Base-by-base conservation (phyloP, 2,888 invertebrate species). In the Lycocerus yunnanus region DNA sequence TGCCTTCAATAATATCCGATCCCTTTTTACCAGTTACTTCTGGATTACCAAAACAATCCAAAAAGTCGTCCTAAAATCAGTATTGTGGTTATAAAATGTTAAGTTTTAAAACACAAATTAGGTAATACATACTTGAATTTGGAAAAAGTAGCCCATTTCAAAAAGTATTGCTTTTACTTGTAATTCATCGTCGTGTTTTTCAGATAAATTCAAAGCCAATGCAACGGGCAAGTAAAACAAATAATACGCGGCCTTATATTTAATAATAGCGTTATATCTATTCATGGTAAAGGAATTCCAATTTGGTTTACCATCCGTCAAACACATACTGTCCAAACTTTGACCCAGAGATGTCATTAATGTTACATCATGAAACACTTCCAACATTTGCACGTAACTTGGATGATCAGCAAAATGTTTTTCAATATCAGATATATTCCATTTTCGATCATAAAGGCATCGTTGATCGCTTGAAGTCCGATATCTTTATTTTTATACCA, bases 111-210 rank as follows among this genome's bases (percentile, higher is more conserved):
- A 10, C 10, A 10, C 1, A 10, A 24, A 24, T 24, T 24, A 11
- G 10, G 21, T 24, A 11, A 10, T 24, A 24, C 10, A 81, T 83
- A 93, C 96, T 89, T 97, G 97, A 60, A 97, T 94, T 91, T 99
- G 99, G 88, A 94, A 99, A 85, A 97, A 96, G 82, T 96, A 94
- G 24, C 99, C 99, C 92, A 99, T 97, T 88, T 97, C 93, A 58
- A 97, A 85, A 1, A 97, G 88, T 80, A 98, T 95, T 0, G 96
- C 95, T 85, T 96, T 95, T 77, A 93, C 90, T 82, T 96, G 95
- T 69, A 93, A 91, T 85, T 95, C 94, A 1, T 91, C 90, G 85
- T 97, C 96, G 66, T 91, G 91, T 66, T 85, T 90, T 86, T 93
- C 93, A 78, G 94, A 92, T 90, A 98, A 92, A 83, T 95, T 91